Base-by-base conservation (phyloP, 2,113 vertebrate genomes). In the Gavia stellata region DNA sequence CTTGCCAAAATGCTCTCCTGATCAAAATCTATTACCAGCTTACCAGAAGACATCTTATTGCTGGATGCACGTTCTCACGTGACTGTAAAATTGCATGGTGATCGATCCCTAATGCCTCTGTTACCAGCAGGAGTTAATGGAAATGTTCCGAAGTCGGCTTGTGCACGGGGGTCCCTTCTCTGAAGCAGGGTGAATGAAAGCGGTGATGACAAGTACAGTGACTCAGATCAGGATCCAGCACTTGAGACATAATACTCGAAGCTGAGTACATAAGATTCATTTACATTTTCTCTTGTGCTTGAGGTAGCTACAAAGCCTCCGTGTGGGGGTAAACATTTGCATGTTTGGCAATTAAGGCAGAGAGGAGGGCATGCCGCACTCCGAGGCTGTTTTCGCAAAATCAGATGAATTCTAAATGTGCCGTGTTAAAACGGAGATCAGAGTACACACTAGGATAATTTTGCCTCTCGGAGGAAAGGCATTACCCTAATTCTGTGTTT, bases 391-490 rank as follows among this genome's bases (percentile, higher is more conserved):
- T 90, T 74, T 63, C 1, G 2, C 50, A 42, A 77, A 96, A 65
- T 88, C 6, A 2, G 50, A 59, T 86, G 92, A 86, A 70, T 93
- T 94, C 81, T 90, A 36, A 93, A 90, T 38, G 23, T 78, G 58
- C 83, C 1, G 3, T 75, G 80, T 59, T 94, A 63, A 96, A 96
- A 81, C 61, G 63, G 84, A 93, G 95, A 86, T 86, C 75, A 6
- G 72, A 93, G 78, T 47, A 84, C 81, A 20, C 75, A 72, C 67
- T 23, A 81, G 75, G 91, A 91, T 96, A 73, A 75, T 94, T 94
- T 83, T 89, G 78, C 86, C 58, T 94, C 89, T 96, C 7, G 0
- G 31, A 95, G 90, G 90, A 95, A 90, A 89, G 66, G 68, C 94
- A 85, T 92, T 93, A 91, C 84, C 45, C 49, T 80, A 70, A 88